phyloP scores from a whole-genome alignment of 1,140 invertebrate genomes.

The Neotoxoptera formosana region DNA sequence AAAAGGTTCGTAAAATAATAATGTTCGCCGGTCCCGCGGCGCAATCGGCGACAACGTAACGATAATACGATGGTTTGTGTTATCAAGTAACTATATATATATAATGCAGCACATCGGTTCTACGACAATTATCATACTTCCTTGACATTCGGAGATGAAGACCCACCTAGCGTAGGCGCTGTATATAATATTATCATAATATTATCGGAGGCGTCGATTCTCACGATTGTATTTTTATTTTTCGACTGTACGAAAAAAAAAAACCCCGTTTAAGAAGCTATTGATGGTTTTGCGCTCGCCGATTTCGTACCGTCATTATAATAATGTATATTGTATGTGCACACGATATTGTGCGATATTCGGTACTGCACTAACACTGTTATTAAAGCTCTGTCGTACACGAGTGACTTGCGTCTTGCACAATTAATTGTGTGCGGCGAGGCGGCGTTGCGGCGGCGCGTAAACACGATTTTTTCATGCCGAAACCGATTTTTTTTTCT shows the following conservation, averaged over 20 bases:
- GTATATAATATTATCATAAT: neutral
- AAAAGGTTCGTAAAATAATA: neutral
- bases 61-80: neutral
- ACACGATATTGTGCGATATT: neutral
- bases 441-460: no score
- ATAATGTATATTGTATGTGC: neutral
- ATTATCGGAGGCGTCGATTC: neutral
- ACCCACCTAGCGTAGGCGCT: neutral
- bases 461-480: constrained; percentile 10
- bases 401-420: neutral
- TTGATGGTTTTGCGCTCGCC: neutral
- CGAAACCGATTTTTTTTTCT: neutral
- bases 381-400: neutral
- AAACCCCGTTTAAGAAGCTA: constrained; percentile 9
- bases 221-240: constrained; percentile 29
- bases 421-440: neutral
- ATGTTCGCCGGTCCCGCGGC: neutral
- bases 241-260: neutral
- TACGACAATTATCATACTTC: neutral
- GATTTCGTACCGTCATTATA: neutral
- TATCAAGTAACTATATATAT: neutral
- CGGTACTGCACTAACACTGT: neutral
- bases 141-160: constrained; percentile 26
- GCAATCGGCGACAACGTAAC: neutral
- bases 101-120: neutral